phyloP scores from a whole-genome alignment of 2,888 invertebrate genomes.

The Cheilosia variabilis region DNA sequence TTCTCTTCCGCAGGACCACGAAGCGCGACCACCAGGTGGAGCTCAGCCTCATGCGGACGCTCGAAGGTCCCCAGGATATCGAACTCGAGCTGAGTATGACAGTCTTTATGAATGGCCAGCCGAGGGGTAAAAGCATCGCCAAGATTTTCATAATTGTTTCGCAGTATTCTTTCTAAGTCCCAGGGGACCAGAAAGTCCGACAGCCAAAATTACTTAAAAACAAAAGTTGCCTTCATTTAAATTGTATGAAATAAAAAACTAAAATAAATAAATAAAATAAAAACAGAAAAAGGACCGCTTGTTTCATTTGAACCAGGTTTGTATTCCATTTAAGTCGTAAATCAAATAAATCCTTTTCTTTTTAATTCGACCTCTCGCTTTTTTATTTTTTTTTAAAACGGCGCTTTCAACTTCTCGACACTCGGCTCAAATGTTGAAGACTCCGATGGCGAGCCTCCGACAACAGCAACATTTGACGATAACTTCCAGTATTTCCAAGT shows the following conservation, averaged over 20 bases:
- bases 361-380: too few relatives aligned
- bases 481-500: too few relatives aligned
- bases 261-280: conserved; percentile 4
- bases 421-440: too few relatives aligned
- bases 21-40: conserved; percentile 88
- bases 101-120: conserved; percentile 88
- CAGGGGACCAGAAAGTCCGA: not conserved
- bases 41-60: conserved; percentile 88
- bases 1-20: conserved; percentile 83
- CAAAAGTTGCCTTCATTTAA: conserved; percentile 21
- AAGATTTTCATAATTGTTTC: conserved; percentile 94
- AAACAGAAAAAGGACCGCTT: not conserved
- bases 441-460: too few relatives aligned
- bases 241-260: not conserved
- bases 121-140: conserved; percentile 92
- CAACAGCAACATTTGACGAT: too few relatives aligned
- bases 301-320: too few relatives aligned
- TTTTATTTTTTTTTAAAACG: too few relatives aligned
- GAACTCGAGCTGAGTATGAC: conserved; percentile 95
- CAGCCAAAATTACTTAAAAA: conserved; percentile 37
- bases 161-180: conserved; percentile 89
- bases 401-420: too few relatives aligned
- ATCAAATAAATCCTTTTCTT: too few relatives aligned
- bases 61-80: conserved; percentile 95
- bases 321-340: too few relatives aligned